Evolutionary conservation across 1,140 invertebrate species (phyloP), one percentile per base, ranked within the genome.

Genomic region (Diachasma alloeum): DNA sequence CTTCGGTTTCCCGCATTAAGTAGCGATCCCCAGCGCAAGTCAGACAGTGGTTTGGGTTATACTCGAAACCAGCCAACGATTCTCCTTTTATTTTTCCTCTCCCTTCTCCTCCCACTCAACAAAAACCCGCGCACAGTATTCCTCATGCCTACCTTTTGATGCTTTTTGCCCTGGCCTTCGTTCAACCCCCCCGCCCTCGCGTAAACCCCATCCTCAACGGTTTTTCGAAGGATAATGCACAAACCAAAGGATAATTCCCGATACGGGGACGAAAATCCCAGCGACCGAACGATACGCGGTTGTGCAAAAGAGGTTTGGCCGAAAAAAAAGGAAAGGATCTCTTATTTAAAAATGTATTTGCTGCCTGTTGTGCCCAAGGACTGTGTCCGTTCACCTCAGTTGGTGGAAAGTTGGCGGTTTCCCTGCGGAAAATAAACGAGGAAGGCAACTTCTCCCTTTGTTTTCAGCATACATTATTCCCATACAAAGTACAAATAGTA

Each of bases 271-370:
- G 80, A 85, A 68, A 87, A 87, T 86, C 83, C 77, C 84, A 75
- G 81, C 82, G 79, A 82, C 78, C 78, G 74, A 59, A 79, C 70
- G 72, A 72, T 72, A 66, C 53, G 48, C 48, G 22, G 56, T 42
- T 72, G 75, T 26, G 69, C 66, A 75, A 74, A 71, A 68, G 56
- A 76, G 72, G 22, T 44, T 31, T 17, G 17, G 37, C 0, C 2
- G 19, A 13, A 66, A 46, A 19, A 67, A 81, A 80, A 77, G 80
- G 84, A 83, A 87, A 87, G 86, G 86, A 87, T 85, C 85, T 87
- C 86, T 88, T 88, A 88, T 89, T 88, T 89, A 88, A 88, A 89
- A 89, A 89, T 89, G 83, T 89, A 89, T 88, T 88, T 88, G 85
- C 86, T 83, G 84, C 87, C 83, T 85, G 86, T 80, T 83, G 83